Conservation (phyloP, 2,113 vertebrate genomes). For the Semnornis frantzii region DNA sequence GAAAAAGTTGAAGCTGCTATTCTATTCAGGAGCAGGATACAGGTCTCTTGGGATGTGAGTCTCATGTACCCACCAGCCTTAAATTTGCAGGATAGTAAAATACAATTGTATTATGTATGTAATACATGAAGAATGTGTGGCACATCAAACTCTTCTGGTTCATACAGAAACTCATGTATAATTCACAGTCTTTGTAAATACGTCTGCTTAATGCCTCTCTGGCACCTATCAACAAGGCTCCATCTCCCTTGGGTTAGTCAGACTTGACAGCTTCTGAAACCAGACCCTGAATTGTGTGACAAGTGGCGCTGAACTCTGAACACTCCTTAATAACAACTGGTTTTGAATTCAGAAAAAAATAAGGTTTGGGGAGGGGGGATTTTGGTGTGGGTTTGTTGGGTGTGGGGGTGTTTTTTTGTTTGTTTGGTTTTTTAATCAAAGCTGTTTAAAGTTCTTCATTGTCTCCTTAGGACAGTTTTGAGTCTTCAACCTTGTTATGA, state of each 20-base stretch:
- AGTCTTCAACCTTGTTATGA: background rate
- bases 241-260: background rate
- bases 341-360: background rate
- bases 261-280: constrained; percentile 16
- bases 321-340: background rate
- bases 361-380: no score
- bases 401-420: no score
- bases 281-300: background rate
- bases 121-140: background rate
- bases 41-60: background rate
- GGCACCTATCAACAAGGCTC: background rate
- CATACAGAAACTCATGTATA: constrained; percentile 35
- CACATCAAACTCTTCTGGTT: background rate
- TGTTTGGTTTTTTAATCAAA: background rate
- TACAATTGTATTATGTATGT: background rate
- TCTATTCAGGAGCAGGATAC: background rate
- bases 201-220: background rate
- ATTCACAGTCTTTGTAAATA: constrained; percentile 47
- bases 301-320: background rate
- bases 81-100: background rate
- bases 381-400: no score
- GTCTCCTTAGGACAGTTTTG: background rate
- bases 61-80: background rate
- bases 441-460: background rate
- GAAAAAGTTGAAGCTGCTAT: rapidly evolving